Evolutionary conservation across 2,888 invertebrate species (phyloP).

Genomic region (Augiades crinisus): DNA sequence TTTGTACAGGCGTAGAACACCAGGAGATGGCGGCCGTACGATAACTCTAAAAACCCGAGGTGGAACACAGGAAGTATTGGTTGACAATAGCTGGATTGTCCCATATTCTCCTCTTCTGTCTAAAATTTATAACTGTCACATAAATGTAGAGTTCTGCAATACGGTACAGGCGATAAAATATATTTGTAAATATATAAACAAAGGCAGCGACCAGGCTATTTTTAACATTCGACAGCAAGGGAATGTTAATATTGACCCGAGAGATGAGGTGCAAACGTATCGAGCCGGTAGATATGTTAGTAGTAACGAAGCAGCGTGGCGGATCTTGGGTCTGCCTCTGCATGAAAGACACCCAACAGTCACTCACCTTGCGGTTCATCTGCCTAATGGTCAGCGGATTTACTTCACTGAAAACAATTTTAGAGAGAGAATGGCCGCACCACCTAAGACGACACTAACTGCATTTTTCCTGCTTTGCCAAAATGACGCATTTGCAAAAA

Average conservation of each 20-base stretch:
- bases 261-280: constrained; percentile 40
- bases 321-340: constrained; percentile 32
- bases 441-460: constrained; percentile 41
- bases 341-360: constrained; percentile 38
- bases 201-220: too few species aligned
- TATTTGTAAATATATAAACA: too few species aligned
- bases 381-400: constrained; percentile 40
- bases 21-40: constrained; percentile 34
- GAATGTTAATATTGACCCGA: constrained; percentile 26
- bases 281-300: constrained; percentile 42
- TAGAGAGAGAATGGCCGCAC: constrained; percentile 32
- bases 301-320: constrained; percentile 41
- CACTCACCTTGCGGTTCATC: constrained; percentile 37
- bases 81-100: constrained; percentile 2
- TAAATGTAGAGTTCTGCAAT: constrained; percentile 34
- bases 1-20: constrained; percentile 35
- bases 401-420: constrained; percentile 44
- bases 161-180: constrained; percentile 33
- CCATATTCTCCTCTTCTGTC: constrained; percentile 16
- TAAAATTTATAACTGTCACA: constrained; percentile 29
- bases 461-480: constrained; percentile 47
- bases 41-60: constrained; percentile 29
- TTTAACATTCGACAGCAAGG: constrained; percentile 27
- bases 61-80: constrained; percentile 12
- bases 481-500: constrained; percentile 45